Base-by-base conservation (phyloP, 92 coral and sea anemone genomes). In the Pocillopora meandrina region DNA sequence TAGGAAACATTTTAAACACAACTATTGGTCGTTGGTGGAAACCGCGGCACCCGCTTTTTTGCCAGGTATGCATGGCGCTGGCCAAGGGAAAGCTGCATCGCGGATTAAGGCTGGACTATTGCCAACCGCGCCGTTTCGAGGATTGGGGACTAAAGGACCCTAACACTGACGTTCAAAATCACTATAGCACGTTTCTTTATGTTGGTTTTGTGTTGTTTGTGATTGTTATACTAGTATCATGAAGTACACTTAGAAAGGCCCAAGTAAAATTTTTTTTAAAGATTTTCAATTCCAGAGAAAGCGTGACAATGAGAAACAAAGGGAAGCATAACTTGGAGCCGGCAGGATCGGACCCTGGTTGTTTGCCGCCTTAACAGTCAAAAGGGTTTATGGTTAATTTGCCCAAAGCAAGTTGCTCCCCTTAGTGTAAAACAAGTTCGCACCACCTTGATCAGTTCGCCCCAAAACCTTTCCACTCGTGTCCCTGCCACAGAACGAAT, bases 11-110 rank as follows among this genome's bases (percentile, higher is more conserved):
- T 67, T 90, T 90, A 64, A 72, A 91, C 49, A 91, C 98, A 57
- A 87, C 92, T 56, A 97, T 97, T 34, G 99, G 99, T 0, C 95
- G 91, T 16, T 97, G 99, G 99, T 97, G 99, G 99, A 86, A 81
- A 64, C 98, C 98, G 0, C 87, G 96, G 36, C 88, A 91, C 77
- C 99, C 99, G 42, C 82, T 97, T 82, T 97, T 95, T 72, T 97
- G 99, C 83, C 98, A 95, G 80, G 94, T 97, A 6, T 97, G 99
- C 71, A 91, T 97, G 98, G 92, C 94, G 86, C 90, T 97, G 88
- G 95, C 94, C 82, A 95, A 91, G 78, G 97, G 93, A n/a, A 93
- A 93, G 61, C 89, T 93, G n/a, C 95, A 95, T 59, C 89, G 87
- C 65, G 95, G 98, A 85, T 92, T 97, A 80, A 95, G 90, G 75